Conservation (phyloP, 37 sponge, comb jelly and placozoan genomes). For the Ephydatia muelleri region DNA sequence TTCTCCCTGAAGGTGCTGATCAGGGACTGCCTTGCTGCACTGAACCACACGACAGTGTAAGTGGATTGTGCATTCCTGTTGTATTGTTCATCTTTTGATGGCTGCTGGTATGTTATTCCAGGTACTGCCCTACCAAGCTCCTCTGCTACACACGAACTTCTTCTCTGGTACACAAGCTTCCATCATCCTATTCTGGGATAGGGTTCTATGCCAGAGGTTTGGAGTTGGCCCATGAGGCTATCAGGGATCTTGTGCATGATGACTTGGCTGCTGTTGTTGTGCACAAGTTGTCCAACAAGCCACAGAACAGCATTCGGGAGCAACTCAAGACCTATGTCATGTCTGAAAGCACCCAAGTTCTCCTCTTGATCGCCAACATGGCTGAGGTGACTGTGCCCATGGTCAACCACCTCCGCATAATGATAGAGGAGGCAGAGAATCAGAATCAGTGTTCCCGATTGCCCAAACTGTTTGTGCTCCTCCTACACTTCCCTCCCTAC, state of each 20-base stretch:
- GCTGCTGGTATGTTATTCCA: not conserved
- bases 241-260: not conserved
- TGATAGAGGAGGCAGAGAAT: conserved; percentile 83
- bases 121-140: conserved; percentile 61
- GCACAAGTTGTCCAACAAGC: not conserved
- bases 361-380: conserved; percentile 58
- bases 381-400: conserved; percentile 54
- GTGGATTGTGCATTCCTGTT: not conserved
- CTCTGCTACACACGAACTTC: conserved; percentile 87
- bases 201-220: not conserved
- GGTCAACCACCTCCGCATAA: conserved; percentile 77
- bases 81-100: not conserved
- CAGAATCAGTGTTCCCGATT: not conserved
- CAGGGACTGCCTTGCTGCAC: conserved; percentile 3
- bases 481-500: conserved; percentile 86
- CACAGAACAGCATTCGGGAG: conserved; percentile 4
- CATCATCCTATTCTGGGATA: conserved; percentile 43
- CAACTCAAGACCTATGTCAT: conserved; percentile 37
- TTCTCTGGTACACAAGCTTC: conserved; percentile 70
- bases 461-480: conserved; percentile 67
- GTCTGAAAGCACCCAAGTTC: conserved; percentile 40
- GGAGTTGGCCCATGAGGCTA: not conserved
- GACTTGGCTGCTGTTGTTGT: not conserved
- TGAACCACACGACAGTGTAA: not conserved
- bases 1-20: conserved; percentile 71